Evolutionary conservation across 2,113 vertebrate species (phyloP).

Genomic region (Melospiza georgiana): DNA sequence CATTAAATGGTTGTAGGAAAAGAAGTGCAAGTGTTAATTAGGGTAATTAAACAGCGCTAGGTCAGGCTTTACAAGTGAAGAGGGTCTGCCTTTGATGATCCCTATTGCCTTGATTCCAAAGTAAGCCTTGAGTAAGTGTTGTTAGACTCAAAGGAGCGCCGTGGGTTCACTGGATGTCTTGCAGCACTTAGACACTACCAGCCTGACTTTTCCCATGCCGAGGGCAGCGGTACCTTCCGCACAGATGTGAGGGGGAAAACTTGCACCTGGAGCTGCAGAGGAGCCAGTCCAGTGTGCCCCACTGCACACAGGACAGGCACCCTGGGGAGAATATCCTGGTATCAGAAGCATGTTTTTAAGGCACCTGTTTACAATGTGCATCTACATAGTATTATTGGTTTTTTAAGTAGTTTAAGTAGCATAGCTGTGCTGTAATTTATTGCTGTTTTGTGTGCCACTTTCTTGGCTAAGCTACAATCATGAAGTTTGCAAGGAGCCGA

Average conservation of each 20-base stretch:
- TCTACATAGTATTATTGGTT: not conserved
- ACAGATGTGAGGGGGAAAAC: not conserved
- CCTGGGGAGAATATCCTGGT: not conserved
- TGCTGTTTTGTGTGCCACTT: not conserved
- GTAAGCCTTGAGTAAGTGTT: not conserved
- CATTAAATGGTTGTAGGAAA: not conserved
- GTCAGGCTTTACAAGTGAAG: conserved; percentile 8
- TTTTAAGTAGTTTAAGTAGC: not conserved
- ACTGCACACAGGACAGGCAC: not conserved
- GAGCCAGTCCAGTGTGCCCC: not conserved
- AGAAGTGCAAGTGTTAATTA: not conserved
- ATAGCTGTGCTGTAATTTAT: conserved; percentile 48
- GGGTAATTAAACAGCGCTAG: not conserved
- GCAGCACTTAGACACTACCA: not conserved
- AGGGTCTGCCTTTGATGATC: conserved; percentile 59
- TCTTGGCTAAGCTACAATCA: conserved; percentile 14
- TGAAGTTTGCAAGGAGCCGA: not conserved
- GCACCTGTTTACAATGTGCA: conserved; percentile 19
- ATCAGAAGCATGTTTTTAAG: conserved; percentile 44
- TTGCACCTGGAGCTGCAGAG: not conserved
- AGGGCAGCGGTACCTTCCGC: not conserved
- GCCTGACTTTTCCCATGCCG: rapidly evolving
- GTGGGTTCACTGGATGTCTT: not conserved
- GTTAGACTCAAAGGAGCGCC: not conserved
- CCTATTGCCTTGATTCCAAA: conserved; percentile 49